Evolutionary conservation across 92 coral and sea anemone genomes (phyloP).

Genomic region (Galaxea fascicularis): DNA sequence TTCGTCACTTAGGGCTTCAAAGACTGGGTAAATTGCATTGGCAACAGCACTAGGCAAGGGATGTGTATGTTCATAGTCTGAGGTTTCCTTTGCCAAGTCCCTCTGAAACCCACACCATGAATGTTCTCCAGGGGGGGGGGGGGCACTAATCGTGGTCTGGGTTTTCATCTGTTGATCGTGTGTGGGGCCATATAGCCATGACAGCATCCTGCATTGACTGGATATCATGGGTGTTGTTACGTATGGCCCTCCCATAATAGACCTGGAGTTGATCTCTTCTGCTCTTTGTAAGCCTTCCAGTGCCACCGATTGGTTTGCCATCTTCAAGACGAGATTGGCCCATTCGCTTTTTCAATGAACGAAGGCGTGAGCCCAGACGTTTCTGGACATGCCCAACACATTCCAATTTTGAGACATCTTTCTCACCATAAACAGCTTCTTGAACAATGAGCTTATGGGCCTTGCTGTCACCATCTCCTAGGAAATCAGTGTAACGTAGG

Average conservation of each 20-base stretch:
- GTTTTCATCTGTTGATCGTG: slow-evolving; percentile 42
- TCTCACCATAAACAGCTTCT: slow-evolving; percentile 52
- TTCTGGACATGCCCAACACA: slow-evolving; percentile 73
- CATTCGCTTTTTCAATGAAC: slow-evolving; percentile 49
- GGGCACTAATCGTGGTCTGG: slow-evolving; percentile 51
- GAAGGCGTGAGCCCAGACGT: slow-evolving; percentile 62
- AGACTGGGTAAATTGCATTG: slow-evolving; percentile 29
- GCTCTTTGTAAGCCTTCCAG: slow-evolving; percentile 44
- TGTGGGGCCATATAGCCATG: slow-evolving; percentile 72
- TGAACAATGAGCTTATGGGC: slow-evolving; percentile 40
- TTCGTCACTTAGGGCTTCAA: slow-evolving; percentile 39
- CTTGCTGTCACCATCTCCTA: slow-evolving; percentile 67
- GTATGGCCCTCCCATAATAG: slow-evolving; percentile 60
- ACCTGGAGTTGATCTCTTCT: slow-evolving; percentile 53
- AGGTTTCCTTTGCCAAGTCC: slow-evolving; percentile 6
- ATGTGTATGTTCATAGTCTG: slow-evolving; percentile 24
- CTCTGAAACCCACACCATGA: slow-evolving; percentile 59
- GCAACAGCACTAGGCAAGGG: slow-evolving; percentile 64
- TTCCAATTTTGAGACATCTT: slow-evolving; percentile 31
- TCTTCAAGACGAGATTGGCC: slow-evolving; percentile 45
- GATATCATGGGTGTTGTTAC: slow-evolving; percentile 37
- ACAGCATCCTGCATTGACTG: slow-evolving; percentile 58
- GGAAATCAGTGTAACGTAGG: slow-evolving; percentile 55
- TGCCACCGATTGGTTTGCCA: slow-evolving; percentile 57
- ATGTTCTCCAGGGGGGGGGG: slow-evolving; percentile 1